Percentiles rank a stretch among this genome's conserved stretches.
These are phyloP conservation scores for Zophobas atratus DNA, from an alignment of 1,140 invertebrate genomes.

Conservation along the genomic window DNA sequence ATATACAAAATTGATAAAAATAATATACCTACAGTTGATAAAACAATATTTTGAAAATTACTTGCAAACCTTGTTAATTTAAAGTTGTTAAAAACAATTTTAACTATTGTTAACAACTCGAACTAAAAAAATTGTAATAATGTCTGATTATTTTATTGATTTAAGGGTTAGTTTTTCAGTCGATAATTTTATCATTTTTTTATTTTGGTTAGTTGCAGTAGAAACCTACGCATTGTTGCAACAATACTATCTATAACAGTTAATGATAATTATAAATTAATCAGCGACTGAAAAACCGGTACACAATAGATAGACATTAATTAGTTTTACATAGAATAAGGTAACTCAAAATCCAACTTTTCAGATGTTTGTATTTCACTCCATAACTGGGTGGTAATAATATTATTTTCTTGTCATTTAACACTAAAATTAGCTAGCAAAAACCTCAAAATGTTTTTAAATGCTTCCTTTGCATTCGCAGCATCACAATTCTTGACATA, in stretches of 20 bases:
- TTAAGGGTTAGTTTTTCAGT: constrained; percentile 1
- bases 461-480: constrained; percentile 30
- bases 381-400: constrained; percentile 9
- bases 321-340: constrained; percentile 30
- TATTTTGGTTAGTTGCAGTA: not conserved
- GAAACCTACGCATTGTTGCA: not conserved
- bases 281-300: constrained; percentile 1
- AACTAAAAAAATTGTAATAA: constrained; percentile 15
- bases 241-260: not conserved
- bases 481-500: constrained; percentile 5
- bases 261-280: constrained; percentile 13
- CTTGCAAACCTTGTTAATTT: no score
- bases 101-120: not conserved
- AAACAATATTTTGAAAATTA: no score
- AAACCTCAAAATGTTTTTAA: constrained; percentile 23
- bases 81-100: no score
- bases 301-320: constrained; percentile 23
- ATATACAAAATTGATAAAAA: no score
- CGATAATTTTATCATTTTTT: not conserved
- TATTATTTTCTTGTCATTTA: constrained; percentile 22
- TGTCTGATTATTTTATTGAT: constrained; percentile 2
- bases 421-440: constrained; percentile 1
- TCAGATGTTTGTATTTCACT: constrained; percentile 20
- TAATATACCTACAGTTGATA: no score
- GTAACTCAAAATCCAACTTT: constrained; percentile 23